Conservation (phyloP, 2,113 vertebrate genomes). For the Amblyornis subalaris region DNA sequence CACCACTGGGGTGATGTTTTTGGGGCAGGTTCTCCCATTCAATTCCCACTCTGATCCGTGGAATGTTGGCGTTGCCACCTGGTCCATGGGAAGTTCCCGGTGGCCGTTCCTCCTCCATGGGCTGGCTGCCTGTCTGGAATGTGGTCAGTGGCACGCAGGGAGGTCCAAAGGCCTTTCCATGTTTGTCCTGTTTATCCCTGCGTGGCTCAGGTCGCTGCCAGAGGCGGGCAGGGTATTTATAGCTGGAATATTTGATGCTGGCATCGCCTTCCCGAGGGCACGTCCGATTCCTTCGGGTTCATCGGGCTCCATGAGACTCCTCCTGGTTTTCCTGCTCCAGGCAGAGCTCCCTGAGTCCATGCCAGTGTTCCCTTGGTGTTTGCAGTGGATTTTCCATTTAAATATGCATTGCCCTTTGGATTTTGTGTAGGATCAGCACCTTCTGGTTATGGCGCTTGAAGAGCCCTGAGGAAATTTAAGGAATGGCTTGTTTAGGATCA, state of each 20-base stretch:
- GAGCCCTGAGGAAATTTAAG: neutral
- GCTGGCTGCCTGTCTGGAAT: neutral
- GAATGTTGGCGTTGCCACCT: fast-evolving
- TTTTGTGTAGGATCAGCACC: neutral
- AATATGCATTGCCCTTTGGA: neutral
- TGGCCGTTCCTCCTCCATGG: fast-evolving
- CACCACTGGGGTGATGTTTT: neutral
- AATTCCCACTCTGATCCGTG: fast-evolving
- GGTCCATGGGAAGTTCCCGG: fast-evolving
- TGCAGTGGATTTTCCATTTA: neutral
- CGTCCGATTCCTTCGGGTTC: neutral
- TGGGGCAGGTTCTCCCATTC: neutral
- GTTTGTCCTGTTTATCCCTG: neutral
- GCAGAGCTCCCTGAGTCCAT: neutral
- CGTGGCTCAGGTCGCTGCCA: neutral
- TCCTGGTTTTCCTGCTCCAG: neutral
- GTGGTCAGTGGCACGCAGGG: neutral
- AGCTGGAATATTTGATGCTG: neutral
- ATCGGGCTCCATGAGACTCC: neutral
- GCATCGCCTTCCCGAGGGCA: neutral
- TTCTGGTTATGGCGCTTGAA: neutral
- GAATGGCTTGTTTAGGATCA: neutral
- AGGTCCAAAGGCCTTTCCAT: neutral
- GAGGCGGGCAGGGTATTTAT: neutral
- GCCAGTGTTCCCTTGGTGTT: neutral